A percentile compares a stretch with the other conserved stretches of the same genome.
These are phyloP conservation scores for Lates calcarifer DNA, from an alignment of 2,113 vertebrate species.

Conservation along the genomic window DNA sequence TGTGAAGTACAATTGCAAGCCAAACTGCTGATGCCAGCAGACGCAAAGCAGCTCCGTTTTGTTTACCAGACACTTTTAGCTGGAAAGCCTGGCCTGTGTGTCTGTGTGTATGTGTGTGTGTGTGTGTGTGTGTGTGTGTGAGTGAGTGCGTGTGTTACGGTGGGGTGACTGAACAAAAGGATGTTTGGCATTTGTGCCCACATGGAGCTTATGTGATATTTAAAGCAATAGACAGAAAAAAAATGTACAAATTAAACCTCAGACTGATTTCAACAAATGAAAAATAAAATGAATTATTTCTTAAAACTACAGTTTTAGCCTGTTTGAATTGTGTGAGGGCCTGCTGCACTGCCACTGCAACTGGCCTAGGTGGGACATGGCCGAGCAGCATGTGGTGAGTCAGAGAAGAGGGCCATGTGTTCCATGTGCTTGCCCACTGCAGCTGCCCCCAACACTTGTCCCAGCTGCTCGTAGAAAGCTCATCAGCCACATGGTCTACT, in stretches of 20 bases:
- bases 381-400: conserved; percentile 60
- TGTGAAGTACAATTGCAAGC: conserved; percentile 82
- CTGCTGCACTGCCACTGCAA: conserved; percentile 9
- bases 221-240: conserved; percentile 9
- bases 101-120: conserved; percentile 61
- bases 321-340: conserved; percentile 2
- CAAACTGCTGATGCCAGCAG: conserved; percentile 87
- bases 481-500: conserved; percentile 55
- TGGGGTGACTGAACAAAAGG: conserved; percentile 75
- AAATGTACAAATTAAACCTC: not conserved
- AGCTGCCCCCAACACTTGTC: conserved; percentile 64
- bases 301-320: not conserved
- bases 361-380: conserved; percentile 28
- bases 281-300: not conserved
- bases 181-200: conserved; percentile 65
- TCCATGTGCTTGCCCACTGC: conserved; percentile 51
- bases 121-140: conserved; percentile 66
- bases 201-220: conserved; percentile 38
- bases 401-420: conserved; percentile 62
- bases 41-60: conserved; percentile 82
- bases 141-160: conserved; percentile 61
- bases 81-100: conserved; percentile 69
- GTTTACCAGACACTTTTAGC: conserved; percentile 84
- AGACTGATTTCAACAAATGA: not conserved
- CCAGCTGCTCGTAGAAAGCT: conserved; percentile 64